Base-by-base conservation (phyloP, 1,140 invertebrate species). In the Temnothorax longispinosus region DNA sequence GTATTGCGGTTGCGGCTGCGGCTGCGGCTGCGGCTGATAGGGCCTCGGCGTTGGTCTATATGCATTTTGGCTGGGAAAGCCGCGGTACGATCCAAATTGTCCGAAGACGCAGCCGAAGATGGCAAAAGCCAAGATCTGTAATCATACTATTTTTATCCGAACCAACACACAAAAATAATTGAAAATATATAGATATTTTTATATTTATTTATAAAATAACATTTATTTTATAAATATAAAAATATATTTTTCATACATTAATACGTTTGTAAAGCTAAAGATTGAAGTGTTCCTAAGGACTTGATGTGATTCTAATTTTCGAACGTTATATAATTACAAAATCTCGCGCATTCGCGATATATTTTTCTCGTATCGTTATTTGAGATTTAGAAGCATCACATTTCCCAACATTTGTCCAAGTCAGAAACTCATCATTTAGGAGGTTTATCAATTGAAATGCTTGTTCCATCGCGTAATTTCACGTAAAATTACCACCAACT, bases 91-190 rank as follows among this genome's bases (percentile, higher is more conserved):
- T 50, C 93, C 93, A 1, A 87, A 94, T 62, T 95, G 94, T 18
- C 91, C 94, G 13, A 90, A 71, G 4, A 91, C 92, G 86, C 91
- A 94, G 88, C 93, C 90, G 21, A 94, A 75, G 18, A 94, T 50
- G 62, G 91, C 87, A 21, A 94, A 87, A n/a, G 91, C 76, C 71
- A 94, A 87, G 80, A 95, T 94, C 94, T 94, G 91, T 60, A 94
- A 94, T 86, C 76, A 81, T 0, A 27, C 18, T 41, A 27, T 38
- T 44, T 41, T 77, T 60, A 76, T 32, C 2, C 27, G n/a, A 58
- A 15, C 15, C 6, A 18, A 67, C n/a, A 41, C 1, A 11, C 13
- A 21, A 21, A 52, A 44, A 78, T 54, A 38, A 69, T 38, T 3
- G 0, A 35, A 18, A 65, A 65, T 35, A 50, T 60, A 8, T 62